phyloP scores from a whole-genome alignment of 2,888 invertebrate genomes.

The Anthophora plumipes region DNA sequence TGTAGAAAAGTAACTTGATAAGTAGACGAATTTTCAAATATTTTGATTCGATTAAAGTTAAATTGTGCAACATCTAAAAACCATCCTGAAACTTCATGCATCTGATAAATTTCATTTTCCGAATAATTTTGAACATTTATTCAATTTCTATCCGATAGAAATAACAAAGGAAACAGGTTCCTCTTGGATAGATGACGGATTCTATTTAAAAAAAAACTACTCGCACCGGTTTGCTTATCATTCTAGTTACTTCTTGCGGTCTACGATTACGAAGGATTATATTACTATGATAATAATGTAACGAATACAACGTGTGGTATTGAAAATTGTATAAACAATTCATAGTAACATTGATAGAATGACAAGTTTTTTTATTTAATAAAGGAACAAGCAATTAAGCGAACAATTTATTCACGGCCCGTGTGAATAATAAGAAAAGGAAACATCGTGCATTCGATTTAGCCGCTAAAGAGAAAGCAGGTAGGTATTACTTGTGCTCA shows the following conservation, averaged over 20 bases:
- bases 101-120: background rate
- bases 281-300: conserved; percentile 61
- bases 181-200: background rate
- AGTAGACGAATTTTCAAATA: conserved; percentile 41
- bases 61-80: background rate
- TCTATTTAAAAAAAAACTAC: conserved; percentile 3
- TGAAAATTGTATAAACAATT: conserved; percentile 39
- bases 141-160: background rate
- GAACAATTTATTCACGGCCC: conserved; percentile 24
- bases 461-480: conserved; percentile 39
- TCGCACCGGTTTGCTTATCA: conserved; percentile 23
- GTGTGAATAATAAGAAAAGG: conserved; percentile 24
- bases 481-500: conserved; percentile 49
- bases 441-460: conserved; percentile 34
- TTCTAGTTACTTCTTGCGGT: conserved; percentile 47
- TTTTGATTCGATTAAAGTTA: background rate
- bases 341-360: conserved; percentile 38
- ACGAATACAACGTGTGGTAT: conserved; percentile 48
- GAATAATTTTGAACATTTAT: background rate
- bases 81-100: background rate
- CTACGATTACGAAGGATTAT: conserved; percentile 48
- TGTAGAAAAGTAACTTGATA: conserved; percentile 51
- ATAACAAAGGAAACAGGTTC: background rate
- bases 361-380: conserved; percentile 36
- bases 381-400: conserved; percentile 22